Evolutionary conservation across 2,113 vertebrate species (phyloP), one percentile per base, ranked within the genome.

Genomic region (Nanorana parkeri): DNA sequence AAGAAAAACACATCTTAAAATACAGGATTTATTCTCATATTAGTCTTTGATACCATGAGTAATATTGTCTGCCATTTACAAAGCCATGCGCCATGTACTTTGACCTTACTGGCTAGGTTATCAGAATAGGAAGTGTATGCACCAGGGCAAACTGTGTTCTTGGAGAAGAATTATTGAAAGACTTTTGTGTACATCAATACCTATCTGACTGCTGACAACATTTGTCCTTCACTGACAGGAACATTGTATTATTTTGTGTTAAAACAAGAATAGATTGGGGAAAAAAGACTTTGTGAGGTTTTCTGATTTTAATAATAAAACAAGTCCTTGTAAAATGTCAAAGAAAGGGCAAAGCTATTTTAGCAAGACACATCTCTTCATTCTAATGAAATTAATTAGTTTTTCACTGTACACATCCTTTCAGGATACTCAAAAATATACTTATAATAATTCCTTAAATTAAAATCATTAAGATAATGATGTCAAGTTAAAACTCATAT

Each of bases 171-270:
- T 68, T 68, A 29, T 68, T 68, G 41, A 20, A 65, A 68, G 28
- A 23, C 4, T 24, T 21, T n/a, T 71, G 21, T 51, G 68, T 41
- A 71, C 21, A 52, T 71, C 41, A 71, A 52, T 52, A 68, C 66
- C 36, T 24, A 51, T 11, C 41, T 15, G 41, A 36, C 10, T 51
- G 20, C 67, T 68, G 67, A 47, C 29, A 68, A 47, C 13, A 32
- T 68, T 68, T 68, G 67, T 68, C 67, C 67, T 68, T 47, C 67
- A 68, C 5, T 47, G 32, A 47, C 36, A 68, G 8, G 41, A 32
- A 67, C 17, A 41, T 52, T 68, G 17, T 28, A 68, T 29, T 68
- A 68, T 51, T 52, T 71, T 71, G n/a, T 23, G 20, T 11, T 71
- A 19, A 52, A 5, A 21, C 16, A 20, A 36, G 28, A 71, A 71